Evolutionary conservation across 2,113 vertebrate species (phyloP), one percentile per base, ranked within the genome.

Genomic region (Datnioides undecimradiatus): DNA sequence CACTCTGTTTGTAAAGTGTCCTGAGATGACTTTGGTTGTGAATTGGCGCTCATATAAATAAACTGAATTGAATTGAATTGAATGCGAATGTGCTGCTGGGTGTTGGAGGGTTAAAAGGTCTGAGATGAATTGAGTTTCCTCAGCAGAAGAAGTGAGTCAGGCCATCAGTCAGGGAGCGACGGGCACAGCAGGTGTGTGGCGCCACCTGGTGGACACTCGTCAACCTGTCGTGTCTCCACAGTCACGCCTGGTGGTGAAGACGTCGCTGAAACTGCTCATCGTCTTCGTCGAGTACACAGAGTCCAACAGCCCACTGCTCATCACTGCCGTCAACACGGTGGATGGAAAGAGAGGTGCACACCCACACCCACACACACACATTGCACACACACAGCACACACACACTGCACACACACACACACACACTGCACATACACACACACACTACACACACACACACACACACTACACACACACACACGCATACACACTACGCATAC

Each of bases 191-290:
- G 58, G 0, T 8, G 46, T 0, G 21, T 12, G 43, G 9, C 31
- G 46, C 88, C 90, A 29, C 69, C 93, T 83, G 52, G 69, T 93
- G 89, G 82, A 31, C 52, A 55, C 67, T 17, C 7, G 19, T 23
- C 2, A 55, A 41, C 27, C 11, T 51, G 11, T 60, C 3, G 16
- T 87, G 41, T 85, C 21, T 83, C 21, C 73, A 41, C 70, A 99
- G 98, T 98, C 96, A 66, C 98, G 97, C 40, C 90, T 99, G 85
- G 96, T 99, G 90, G 97, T 98, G 90, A 99, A 99, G 91, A 98
- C 95, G 0, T 94, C 97, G 0, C 94, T 99, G 90, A 99, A 99
- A 93, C 96, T 99, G 73, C 96, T 99, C 78, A 96, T 99, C 34
- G 97, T 99, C 76, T 99, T 98, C 1, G 97, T 98, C 60, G 98